phyloP scores from a whole-genome alignment of 1,140 invertebrate species.

The Lucilia cuprina region DNA sequence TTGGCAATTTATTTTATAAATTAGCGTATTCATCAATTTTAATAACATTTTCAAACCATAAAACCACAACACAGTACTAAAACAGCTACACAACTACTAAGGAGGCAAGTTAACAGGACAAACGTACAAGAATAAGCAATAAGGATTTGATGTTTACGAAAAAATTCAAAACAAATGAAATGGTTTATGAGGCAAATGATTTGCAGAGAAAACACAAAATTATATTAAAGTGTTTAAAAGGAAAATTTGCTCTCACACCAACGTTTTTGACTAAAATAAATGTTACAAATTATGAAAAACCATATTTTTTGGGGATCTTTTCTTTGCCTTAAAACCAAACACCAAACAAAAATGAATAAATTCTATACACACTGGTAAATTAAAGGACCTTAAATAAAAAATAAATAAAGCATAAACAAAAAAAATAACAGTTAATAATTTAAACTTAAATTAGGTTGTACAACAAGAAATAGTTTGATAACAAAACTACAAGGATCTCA shows the following conservation, averaged over 20 bases:
- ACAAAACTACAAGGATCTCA: not conserved
- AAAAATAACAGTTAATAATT: not conserved
- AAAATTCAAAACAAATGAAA: not conserved
- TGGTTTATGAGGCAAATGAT: not conserved
- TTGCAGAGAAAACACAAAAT: not conserved
- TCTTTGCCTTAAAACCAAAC: not conserved
- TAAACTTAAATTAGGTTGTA: slow-evolving; percentile 27
- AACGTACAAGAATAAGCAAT: too few species aligned
- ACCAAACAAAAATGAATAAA: slow-evolving; percentile 3
- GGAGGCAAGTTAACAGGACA: too few species aligned
- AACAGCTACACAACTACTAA: not conserved
- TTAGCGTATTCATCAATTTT: slow-evolving; percentile 61
- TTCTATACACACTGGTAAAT: not conserved
- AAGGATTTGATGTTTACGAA: not conserved
- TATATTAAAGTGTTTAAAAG: too few species aligned
- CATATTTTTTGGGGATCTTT: slow-evolving; percentile 25
- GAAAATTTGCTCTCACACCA: too few species aligned
- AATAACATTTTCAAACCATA: slow-evolving; percentile 51
- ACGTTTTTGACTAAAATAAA: not conserved
- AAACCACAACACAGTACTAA: slow-evolving; percentile 31
- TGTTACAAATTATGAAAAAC: slow-evolving; percentile 29
- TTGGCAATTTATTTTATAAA: slow-evolving; percentile 48
- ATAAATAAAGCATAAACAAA: too few species aligned
- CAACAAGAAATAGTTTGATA: slow-evolving; percentile 25
- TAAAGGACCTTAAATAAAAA: not conserved